Percentiles rank a stretch among this genome's conserved stretches.
phyloP scores from a whole-genome alignment of 1,140 invertebrate genomes.

The Vanessa atalanta region DNA sequence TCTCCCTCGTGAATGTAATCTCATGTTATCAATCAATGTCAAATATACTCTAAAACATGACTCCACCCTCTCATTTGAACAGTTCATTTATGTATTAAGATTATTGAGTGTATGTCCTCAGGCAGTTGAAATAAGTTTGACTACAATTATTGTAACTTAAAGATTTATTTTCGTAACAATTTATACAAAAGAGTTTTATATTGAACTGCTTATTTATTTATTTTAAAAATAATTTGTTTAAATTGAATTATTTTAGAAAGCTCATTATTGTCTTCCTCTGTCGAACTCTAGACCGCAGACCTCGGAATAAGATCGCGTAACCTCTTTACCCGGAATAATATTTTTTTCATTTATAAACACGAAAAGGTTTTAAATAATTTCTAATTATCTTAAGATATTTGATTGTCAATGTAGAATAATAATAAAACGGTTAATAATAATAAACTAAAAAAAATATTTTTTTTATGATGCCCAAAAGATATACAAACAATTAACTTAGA shows the following conservation, averaged over 20 bases:
- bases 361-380: too few species aligned
- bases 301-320: constrained; percentile 23
- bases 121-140: not conserved
- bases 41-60: not conserved
- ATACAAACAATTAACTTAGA: too few species aligned
- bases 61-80: not conserved
- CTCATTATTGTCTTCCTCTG: constrained; percentile 6
- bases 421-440: too few species aligned
- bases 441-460: too few species aligned
- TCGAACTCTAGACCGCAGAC: not conserved
- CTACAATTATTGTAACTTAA: too few species aligned
- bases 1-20: constrained; percentile 20
- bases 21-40: constrained; percentile 21
- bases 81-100: not conserved
- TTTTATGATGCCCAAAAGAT: too few species aligned
- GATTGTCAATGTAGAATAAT: too few species aligned
- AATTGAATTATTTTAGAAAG: constrained; percentile 7
- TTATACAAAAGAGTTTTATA: not conserved
- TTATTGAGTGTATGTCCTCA: not conserved
- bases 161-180: too few species aligned
- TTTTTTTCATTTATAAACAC: not conserved
- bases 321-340: not conserved
- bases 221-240: not conserved
- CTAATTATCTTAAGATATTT: too few species aligned
- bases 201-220: not conserved